Base-by-base conservation (phyloP, 2,797 vertebrate genomes). In the Pogoniulus pusillus region DNA sequence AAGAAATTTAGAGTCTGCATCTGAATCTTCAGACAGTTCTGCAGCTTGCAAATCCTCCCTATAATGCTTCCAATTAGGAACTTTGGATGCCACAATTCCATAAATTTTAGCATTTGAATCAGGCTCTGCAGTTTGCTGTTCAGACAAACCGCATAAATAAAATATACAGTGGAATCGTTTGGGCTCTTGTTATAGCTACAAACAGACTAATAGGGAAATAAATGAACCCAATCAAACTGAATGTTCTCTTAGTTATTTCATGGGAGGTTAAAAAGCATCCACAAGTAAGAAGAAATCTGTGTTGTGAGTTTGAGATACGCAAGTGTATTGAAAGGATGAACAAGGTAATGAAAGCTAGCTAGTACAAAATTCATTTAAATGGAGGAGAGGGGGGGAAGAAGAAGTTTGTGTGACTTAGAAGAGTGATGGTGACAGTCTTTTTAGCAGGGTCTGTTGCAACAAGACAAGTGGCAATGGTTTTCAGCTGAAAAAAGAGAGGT, bases 171-270 rank as follows among this genome's bases (percentile, higher is more conserved):
- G 74, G 68, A 84, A 92, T 88, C 7, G 62, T 93, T 95, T 84
- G 37, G 85, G 93, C 87, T 84, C 83, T 90, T 93, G 84, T 94
- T 95, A 54, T 87, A 94, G 82, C 78, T 72, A 80, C 92, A 95
- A 91, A 90, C 83, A 92, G 69, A 72, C 58, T 95, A 93, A 94
- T 94, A 82, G 57, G 81, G 55, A 94, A 95, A 95, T 92, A 95
- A 95, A 95, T 82, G 83, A 90, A 77, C 0, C n/a, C 87, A 95
- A 93, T 96, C 85, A 95, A 92, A 90, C 23, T 3, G 1, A 95
- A 93, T 86, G 83, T 71, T 88, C 85, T 71, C 77, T 69, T n/a
- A 26, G 24, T 49, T 91, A 57, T 91, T 88, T 93, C 39, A 47
- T 43, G 55, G 83, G 62, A 93, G 65, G 87, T 37, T 69, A 91